phyloP scores from a whole-genome alignment of 2,113 vertebrate species.

The Cynocephalus volans region DNA sequence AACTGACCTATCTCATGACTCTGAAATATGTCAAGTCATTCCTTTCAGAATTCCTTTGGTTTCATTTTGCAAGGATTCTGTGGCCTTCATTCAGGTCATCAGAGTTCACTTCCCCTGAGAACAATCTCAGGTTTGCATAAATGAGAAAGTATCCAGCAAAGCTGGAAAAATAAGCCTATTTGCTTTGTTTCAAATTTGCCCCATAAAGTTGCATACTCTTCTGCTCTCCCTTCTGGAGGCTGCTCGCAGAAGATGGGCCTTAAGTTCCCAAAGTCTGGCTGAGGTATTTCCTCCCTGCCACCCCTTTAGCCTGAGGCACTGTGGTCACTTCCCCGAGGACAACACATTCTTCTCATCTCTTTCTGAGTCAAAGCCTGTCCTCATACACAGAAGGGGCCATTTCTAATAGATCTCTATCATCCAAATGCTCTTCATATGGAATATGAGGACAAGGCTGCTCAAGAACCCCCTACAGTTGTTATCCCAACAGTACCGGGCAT shows the following conservation, averaged over 20 bases:
- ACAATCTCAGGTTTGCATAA: conserved; percentile 51
- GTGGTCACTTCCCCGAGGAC: not conserved
- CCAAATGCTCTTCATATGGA: not conserved
- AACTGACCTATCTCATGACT: not conserved
- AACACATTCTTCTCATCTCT: not conserved
- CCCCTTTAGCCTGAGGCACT: not conserved
- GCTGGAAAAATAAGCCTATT: not conserved
- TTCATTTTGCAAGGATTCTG: not conserved
- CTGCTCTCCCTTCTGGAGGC: not conserved
- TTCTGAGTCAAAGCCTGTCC: not conserved
- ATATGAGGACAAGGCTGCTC: not conserved
- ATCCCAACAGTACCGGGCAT: not conserved
- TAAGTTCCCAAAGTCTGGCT: not conserved
- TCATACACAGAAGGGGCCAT: not conserved
- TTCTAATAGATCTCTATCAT: not conserved
- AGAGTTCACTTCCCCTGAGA: not conserved
- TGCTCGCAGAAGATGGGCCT: not conserved
- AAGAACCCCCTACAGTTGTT: not conserved
- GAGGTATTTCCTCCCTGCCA: not conserved
- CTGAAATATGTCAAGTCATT: conserved; percentile 6
- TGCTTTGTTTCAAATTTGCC: conserved; percentile 35
- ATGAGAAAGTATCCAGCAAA: not conserved
- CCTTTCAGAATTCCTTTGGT: not conserved
- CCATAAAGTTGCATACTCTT: not conserved
- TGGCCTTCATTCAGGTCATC: conserved; percentile 33